These are phyloP conservation scores for Ameiurus melas DNA, from an alignment of 2,113 vertebrate species.

Conservation along the genomic window DNA sequence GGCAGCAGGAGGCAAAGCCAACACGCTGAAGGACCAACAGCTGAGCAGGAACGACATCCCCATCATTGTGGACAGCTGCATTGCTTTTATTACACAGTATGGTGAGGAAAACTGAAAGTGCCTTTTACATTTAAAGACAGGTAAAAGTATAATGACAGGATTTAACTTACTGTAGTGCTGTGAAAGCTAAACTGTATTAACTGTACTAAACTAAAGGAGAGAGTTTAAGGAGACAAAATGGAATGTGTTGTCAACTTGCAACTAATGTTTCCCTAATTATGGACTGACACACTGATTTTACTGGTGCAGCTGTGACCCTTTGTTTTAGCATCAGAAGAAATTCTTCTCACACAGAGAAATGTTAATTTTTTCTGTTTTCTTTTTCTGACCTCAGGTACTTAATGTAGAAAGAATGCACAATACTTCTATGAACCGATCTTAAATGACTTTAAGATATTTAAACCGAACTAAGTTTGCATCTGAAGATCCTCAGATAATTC, in stretches of 20 bases:
- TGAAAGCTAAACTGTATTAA: neutral
- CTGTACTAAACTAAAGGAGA: neutral
- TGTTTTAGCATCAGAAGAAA: neutral
- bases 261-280: neutral
- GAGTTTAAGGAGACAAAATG: neutral
- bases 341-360: neutral
- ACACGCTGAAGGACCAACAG: slow-evolving; percentile 89
- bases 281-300: neutral
- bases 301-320: neutral
- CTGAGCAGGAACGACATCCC: slow-evolving; percentile 92
- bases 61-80: slow-evolving; percentile 96
- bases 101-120: slow-evolving; percentile 34
- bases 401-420: neutral
- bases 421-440: too few relatives aligned
- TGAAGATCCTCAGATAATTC: neutral
- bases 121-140: neutral
- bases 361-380: neutral
- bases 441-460: neutral
- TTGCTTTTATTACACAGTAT: slow-evolving; percentile 94
- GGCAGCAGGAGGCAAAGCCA: slow-evolving; percentile 85
- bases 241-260: neutral
- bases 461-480: neutral
- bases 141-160: neutral
- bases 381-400: neutral
- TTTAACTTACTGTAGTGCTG: neutral